Conservation (phyloP, 2,113 vertebrate genomes). For the Tor tambroides region DNA sequence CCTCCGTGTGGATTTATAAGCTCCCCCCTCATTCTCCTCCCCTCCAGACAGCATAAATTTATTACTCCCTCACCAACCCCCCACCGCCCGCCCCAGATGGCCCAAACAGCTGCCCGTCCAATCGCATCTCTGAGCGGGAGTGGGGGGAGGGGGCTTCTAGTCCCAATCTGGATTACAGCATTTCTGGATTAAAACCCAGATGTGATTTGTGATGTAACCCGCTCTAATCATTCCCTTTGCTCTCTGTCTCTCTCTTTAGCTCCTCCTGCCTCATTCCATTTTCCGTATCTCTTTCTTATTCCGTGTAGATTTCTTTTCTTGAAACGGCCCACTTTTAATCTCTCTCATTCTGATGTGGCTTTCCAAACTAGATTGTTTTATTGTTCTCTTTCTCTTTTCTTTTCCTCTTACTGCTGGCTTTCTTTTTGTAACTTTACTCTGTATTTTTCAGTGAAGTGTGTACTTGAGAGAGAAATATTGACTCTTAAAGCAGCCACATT, state of each 20-base stretch:
- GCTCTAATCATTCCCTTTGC: neutral
- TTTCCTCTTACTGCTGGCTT: neutral
- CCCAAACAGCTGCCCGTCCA: constrained; percentile 34
- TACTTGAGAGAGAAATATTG: neutral
- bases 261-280: neutral
- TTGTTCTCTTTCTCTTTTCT: neutral
- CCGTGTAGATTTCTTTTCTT: neutral
- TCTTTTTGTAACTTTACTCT: neutral
- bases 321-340: constrained; percentile 49
- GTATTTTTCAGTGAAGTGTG: neutral
- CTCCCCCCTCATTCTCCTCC: neutral
- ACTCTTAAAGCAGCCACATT: neutral
- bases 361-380: neutral
- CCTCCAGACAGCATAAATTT: neutral
- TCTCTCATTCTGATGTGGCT: neutral
- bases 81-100: constrained; percentile 50
- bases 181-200: constrained; percentile 71
- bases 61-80: constrained; percentile 13
- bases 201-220: constrained; percentile 68
- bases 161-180: constrained; percentile 73
- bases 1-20: constrained; percentile 67
- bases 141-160: constrained; percentile 46
- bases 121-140: constrained; percentile 22
- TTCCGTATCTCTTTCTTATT: neutral
- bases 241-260: neutral